Percentiles rank a stretch among this genome's conserved stretches.
These are phyloP conservation scores for Euphonia xanthogaster DNA, from an alignment of 2,797 vertebrate genomes.

Conservation along the genomic window DNA sequence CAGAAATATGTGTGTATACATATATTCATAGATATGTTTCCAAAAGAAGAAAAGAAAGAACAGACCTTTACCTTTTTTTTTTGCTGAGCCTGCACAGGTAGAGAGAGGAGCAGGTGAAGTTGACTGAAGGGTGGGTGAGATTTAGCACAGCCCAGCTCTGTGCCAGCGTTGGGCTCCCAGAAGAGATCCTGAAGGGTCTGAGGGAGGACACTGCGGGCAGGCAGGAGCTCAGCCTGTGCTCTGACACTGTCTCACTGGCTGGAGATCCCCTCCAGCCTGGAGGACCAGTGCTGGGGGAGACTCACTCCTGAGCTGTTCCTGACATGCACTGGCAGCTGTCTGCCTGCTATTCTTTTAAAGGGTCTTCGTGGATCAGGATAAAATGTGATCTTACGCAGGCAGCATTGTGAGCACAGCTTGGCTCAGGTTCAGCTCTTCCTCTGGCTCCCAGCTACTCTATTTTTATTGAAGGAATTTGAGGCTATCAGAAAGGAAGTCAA, in stretches of 20 bases:
- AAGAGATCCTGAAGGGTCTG: not conserved
- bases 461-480: conserved; percentile 86
- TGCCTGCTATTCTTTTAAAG: conserved; percentile 55
- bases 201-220: not conserved
- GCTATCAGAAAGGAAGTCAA: conserved; percentile 90
- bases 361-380: conserved; percentile 61
- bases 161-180: not conserved
- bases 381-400: conserved; percentile 75
- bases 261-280: conserved; percentile 40
- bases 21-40: not conserved
- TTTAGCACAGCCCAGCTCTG: conserved; percentile 14
- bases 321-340: conserved; percentile 65
- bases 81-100: conserved; percentile 20
- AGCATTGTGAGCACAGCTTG: conserved; percentile 75
- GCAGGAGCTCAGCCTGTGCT: conserved; percentile 2
- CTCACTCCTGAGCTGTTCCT: conserved; percentile 8
- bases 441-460: conserved; percentile 74
- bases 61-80: conserved; percentile 46
- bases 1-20: not conserved
- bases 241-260: conserved; percentile 21
- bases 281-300: conserved; percentile 17
- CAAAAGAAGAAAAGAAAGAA: conserved; percentile 15
- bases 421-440: conserved; percentile 75
- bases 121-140: not conserved
- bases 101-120: not conserved